Conservation (phyloP, 1,140 invertebrate species). For the Metaphire vulgaris region DNA sequence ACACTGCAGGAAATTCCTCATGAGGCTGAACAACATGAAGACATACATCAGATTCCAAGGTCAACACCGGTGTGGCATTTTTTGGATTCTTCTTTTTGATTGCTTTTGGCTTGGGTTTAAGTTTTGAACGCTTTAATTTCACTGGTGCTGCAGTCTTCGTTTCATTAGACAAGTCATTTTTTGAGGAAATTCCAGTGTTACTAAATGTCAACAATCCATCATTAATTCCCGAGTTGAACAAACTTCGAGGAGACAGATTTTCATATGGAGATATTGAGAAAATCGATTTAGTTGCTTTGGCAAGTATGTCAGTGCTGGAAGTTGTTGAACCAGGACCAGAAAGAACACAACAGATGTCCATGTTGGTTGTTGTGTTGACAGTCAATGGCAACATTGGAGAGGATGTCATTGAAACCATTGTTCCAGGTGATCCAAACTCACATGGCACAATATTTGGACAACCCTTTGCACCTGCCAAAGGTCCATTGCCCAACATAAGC, state of each 20-base stretch:
- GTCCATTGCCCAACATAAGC: not conserved
- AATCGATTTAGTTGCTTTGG: not conserved
- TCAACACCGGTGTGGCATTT: not conserved
- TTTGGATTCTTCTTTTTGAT: not conserved
- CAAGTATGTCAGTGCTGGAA: not conserved
- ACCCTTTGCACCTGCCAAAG: not conserved
- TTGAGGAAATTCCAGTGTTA: not conserved
- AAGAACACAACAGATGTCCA: not conserved
- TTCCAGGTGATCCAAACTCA: not conserved
- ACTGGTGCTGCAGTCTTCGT: not conserved
- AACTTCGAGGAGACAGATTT: not conserved
- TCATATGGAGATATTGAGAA: not conserved
- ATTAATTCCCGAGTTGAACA: not conserved
- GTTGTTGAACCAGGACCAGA: not conserved
- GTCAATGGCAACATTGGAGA: not conserved
- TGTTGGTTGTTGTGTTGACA: not conserved
- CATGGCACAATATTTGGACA: not conserved
- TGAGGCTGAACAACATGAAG: not conserved
- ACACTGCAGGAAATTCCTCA: not conserved
- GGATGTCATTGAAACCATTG: not conserved
- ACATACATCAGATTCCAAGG: not conserved
- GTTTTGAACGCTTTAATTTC: not conserved
- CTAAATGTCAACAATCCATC: not conserved
- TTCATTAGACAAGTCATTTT: not conserved
- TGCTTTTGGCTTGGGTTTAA: not conserved